Evolutionary conservation across 2,888 invertebrate species (phyloP), one percentile per base, ranked within the genome.

Genomic region (Drosophila lutescens): DNA sequence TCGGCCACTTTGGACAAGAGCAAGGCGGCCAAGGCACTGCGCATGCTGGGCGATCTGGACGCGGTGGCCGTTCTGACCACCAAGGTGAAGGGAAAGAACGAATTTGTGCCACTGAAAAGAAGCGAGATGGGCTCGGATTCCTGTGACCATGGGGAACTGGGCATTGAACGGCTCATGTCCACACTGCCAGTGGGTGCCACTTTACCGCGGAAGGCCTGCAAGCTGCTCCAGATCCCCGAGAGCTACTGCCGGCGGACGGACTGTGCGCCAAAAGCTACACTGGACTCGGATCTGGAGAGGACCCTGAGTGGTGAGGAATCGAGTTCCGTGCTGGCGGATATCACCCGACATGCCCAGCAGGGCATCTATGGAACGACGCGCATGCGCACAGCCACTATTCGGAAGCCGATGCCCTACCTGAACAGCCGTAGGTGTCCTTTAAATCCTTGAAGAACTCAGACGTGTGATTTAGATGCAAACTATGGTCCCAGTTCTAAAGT

Each of bases 121-220:
- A 49, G 34, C 10, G 34, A 32, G 0, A 49, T 34, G 32, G 13
- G 20, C 34, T 13, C 49, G 4, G 49, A 49, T 20, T 34, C 49
- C 8, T 49, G 34, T 49, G 34, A 49, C 17, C 32, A 17, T 9
- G 76, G 68, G 12, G 66, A 58, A 17, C 61, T 77, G 58, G 81
- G 74, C 67, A 91, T 91, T 58, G 89, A 90, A 61, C 78, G 79
- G 36, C 56, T 90, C 46, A 91, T 91, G 90, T 91, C 91, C 41
- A 73, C 85, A 4, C 66, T 91, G 34, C 91, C 91, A 0, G 49
- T 87, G 53, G 90, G 86, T 30, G 78, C 81, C 0, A 65, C 79
- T 2, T 73, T 91, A 44, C 91, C 91, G 0, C 84, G 88, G 8
- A 91, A 91, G 65, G 91, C 92, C 4, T 91, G 91, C 55, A 90